These are phyloP conservation scores for Sylvietta virens DNA, from an alignment of 2,113 vertebrate species.

Conservation along the genomic window DNA sequence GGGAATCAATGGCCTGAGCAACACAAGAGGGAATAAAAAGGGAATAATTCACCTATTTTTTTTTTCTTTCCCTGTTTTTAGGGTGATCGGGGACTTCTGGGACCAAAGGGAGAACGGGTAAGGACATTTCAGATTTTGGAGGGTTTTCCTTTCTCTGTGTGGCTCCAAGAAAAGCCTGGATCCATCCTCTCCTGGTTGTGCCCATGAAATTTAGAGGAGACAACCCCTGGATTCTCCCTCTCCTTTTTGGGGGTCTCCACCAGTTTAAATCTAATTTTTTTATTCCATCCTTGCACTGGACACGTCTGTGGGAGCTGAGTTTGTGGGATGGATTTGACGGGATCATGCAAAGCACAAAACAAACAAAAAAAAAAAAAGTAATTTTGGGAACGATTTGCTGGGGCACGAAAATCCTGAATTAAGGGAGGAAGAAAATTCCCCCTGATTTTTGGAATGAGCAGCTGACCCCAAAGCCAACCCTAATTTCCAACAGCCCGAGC, in stretches of 20 bases:
- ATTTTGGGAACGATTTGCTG: neutral
- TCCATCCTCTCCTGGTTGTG: neutral
- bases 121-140: neutral
- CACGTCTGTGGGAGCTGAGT: fast-evolving
- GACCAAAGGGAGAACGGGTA: constrained; percentile 84
- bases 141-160: neutral
- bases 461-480: neutral
- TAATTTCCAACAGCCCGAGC: neutral
- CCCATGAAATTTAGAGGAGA: neutral
- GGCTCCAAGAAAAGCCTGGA: neutral
- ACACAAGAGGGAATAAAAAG: neutral
- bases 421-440: neutral
- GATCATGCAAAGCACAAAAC: neutral
- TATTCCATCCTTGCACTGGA: neutral
- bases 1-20: neutral
- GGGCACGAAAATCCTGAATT: neutral
- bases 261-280: neutral
- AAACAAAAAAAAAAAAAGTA: neutral
- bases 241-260: neutral
- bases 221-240: neutral
- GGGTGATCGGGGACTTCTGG: constrained; percentile 79
- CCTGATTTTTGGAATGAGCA: neutral
- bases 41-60: neutral
- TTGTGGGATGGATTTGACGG: neutral
- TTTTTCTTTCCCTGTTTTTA: constrained; percentile 16